Base-by-base conservation (phyloP, 2,888 invertebrate species). In the Teinopalpus imperialis region DNA sequence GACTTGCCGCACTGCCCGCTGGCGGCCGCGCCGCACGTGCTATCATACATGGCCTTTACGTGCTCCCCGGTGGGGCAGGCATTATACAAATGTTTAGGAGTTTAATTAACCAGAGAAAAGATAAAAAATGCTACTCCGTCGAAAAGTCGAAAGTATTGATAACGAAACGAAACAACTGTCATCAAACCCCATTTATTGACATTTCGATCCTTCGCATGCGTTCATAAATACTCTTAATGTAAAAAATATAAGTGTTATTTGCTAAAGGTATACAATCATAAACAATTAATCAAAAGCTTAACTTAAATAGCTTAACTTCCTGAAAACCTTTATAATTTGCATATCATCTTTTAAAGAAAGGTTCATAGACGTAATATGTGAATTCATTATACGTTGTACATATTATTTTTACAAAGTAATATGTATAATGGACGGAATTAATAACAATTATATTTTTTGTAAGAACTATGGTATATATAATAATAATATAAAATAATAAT, bases 21-120 rank as follows among this genome's bases (percentile, higher is more conserved):
- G 44, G 93, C 92, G 50, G 93, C 93, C 52, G 92, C 93, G 70
- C 93, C 93, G 81, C 93, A 93, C 58, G 93, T 90, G 81, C 92
- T 92, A 70, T 93, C 92, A 80, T 93, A 93, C 93, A 93, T 93
- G 52, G 18, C 37, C 8, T 8, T 29, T 32, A 45, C 8, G 31
- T 20, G n/a, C 20, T 21, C 16, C 37, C 39, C 1, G 26, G 32
- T 20, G 44, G 18, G 6, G 16, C 24, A 32, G 26, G 20, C 44
- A 45, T 45, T 13, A 2, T 45, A 27, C 2, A 13, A 21, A 20
- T 20, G 9, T 9, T 27, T 12, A n/a, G 1, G 9, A 21, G 3
- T 31, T 13, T 10, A 30, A 21, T 13, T 30, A 13, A 21, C 24
- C 39, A 21, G 12, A 16, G 10, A 21, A 21, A 34, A 34, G 23